Percentiles rank a stretch among this genome's conserved stretches.
These are phyloP conservation scores for Sparidentex hasta DNA, from an alignment of 2,797 vertebrate species.

Conservation along the genomic window DNA sequence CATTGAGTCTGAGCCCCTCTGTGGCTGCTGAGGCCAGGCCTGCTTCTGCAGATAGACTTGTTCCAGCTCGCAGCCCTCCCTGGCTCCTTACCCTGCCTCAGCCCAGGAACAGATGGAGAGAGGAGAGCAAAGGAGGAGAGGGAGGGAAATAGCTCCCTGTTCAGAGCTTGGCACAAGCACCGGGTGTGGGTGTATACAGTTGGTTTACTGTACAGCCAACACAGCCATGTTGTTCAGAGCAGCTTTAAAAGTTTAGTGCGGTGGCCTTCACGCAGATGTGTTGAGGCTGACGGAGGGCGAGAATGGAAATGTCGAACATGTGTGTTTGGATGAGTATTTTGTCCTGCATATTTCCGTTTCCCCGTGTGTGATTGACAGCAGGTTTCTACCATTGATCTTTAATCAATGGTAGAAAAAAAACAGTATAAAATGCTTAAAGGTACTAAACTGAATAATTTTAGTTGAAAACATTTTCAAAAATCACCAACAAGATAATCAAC, in stretches of 20 bases:
- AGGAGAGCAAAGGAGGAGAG: constrained; percentile 76
- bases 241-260: constrained; percentile 64
- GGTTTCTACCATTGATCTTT: no score
- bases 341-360: constrained; percentile 4
- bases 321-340: background rate
- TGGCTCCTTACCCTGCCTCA: constrained; percentile 81
- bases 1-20: constrained; percentile 80
- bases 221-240: constrained; percentile 48
- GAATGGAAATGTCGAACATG: constrained; percentile 1
- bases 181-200: constrained; percentile 71
- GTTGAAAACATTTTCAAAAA: no score
- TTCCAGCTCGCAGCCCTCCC: constrained; percentile 84
- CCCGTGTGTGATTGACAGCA: no score
- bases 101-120: constrained; percentile 84
- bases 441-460: no score
- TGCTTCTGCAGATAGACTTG: constrained; percentile 88
- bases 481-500: no score
- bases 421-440: no score
- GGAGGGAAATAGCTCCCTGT: constrained; percentile 77
- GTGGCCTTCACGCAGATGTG: constrained; percentile 34
- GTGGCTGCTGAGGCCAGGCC: constrained; percentile 81
- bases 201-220: constrained; percentile 75
- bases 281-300: constrained; percentile 20
- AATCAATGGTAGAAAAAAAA: no score
- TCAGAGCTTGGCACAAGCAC: constrained; percentile 72